Conservation (phyloP, 2,113 vertebrate genomes). For the Dicentrarchus labrax region DNA sequence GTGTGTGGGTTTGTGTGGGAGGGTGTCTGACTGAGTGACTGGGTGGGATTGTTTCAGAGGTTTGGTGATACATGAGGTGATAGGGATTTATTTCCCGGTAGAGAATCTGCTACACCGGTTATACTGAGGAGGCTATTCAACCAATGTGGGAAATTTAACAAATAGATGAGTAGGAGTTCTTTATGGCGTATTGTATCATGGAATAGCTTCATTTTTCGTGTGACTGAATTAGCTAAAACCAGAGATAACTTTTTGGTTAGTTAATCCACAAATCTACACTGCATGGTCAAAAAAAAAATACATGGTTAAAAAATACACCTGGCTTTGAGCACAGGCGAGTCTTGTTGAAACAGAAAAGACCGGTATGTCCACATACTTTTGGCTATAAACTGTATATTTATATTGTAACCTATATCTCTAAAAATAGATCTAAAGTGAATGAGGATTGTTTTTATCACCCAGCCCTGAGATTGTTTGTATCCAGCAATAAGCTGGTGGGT, state of each 20-base stretch:
- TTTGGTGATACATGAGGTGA: neutral
- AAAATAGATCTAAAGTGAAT: neutral
- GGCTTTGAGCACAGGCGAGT: neutral
- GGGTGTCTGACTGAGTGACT: neutral
- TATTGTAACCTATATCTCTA: neutral
- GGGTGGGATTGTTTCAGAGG: neutral
- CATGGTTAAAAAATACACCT: too few relatives aligned
- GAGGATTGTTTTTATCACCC: neutral
- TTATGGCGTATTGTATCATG: neutral
- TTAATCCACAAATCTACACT: neutral
- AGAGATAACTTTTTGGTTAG: neutral
- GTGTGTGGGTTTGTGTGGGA: slow-evolving; percentile 9
- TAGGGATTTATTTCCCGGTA: neutral
- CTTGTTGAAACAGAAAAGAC: neutral
- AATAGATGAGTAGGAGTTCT: neutral
- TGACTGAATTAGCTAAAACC: neutral
- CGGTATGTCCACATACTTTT: neutral
- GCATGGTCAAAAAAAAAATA: too few relatives aligned
- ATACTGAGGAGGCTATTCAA: neutral
- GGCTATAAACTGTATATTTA: neutral
- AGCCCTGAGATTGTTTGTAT: slow-evolving; percentile 30
- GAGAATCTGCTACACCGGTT: neutral
- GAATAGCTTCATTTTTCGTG: neutral
- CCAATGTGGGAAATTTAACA: neutral
- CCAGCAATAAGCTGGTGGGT: slow-evolving; percentile 45